Evolutionary conservation across 2,797 vertebrate genomes (phyloP).

Genomic region (Naso thynnoides): DNA sequence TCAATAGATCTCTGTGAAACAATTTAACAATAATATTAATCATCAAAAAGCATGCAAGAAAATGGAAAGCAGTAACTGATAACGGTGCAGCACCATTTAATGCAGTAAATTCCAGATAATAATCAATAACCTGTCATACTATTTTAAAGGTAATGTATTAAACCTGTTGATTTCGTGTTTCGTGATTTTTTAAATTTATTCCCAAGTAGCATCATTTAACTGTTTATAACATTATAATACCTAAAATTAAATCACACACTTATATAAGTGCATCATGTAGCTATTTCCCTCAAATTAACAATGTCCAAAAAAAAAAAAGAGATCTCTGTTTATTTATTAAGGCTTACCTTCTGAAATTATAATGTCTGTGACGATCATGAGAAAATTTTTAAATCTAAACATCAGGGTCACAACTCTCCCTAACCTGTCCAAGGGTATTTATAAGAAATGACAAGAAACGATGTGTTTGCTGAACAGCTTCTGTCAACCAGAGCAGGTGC

Average conservation of each 20-base stretch:
- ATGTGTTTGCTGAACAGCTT: too few relatives aligned
- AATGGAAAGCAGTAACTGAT: background rate
- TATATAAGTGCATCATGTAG: background rate
- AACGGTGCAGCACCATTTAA: background rate
- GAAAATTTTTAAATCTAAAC: slow-evolving; percentile 13
- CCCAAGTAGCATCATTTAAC: background rate
- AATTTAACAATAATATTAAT: background rate
- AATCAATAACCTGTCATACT: background rate
- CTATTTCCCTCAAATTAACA: slow-evolving; percentile 1
- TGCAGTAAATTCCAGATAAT: background rate
- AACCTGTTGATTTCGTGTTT: background rate
- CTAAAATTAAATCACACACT: background rate
- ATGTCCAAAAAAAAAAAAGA: background rate
- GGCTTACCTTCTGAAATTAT: slow-evolving; percentile 20
- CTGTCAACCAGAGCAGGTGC: background rate
- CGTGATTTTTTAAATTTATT: background rate
- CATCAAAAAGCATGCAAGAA: background rate
- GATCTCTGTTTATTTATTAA: background rate
- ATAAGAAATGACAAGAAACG: background rate
- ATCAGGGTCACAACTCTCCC: background rate
- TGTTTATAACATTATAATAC: too few relatives aligned
- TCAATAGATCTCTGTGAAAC: background rate
- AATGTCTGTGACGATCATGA: slow-evolving; percentile 14
- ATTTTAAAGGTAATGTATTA: background rate
- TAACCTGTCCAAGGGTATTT: background rate